These are phyloP conservation scores for Mesembrinibis cayennensis DNA, from an alignment of 2,113 vertebrate species.

Conservation along the genomic window DNA sequence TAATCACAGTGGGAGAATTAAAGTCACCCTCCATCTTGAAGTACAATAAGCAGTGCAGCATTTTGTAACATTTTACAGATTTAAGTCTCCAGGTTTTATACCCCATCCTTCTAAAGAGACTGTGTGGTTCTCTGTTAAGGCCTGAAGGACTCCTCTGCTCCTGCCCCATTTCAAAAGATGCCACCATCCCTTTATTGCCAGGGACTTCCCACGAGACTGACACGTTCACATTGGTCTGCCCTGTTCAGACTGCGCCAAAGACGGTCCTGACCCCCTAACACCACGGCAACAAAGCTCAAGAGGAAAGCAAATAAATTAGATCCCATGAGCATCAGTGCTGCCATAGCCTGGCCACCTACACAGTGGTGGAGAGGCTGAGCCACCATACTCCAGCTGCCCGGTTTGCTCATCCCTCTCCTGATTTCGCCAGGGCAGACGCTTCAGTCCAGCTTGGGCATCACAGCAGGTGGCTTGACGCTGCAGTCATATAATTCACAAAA, in stretches of 20 bases:
- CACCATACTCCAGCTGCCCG: neutral
- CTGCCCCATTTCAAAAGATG: neutral
- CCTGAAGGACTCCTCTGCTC: neutral
- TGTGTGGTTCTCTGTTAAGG: neutral
- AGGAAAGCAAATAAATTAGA: neutral
- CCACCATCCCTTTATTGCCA: neutral
- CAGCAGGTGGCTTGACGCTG: fast-evolving
- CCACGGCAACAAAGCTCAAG: fast-evolving
- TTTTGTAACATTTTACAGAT: neutral
- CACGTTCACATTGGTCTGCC: fast-evolving
- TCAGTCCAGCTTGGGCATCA: neutral
- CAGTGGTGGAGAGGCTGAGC: neutral
- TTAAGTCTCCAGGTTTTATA: neutral
- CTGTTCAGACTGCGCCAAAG: neutral
- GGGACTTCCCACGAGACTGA: fast-evolving
- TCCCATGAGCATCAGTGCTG: neutral
- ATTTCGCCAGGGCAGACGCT: neutral
- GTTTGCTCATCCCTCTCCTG: neutral
- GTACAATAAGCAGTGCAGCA: neutral
- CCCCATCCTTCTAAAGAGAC: neutral
- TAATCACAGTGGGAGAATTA: neutral
- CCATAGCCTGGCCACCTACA: neutral
- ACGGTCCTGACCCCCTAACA: neutral
- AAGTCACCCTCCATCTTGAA: neutral
- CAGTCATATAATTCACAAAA: neutral